These are phyloP conservation scores for Rhingia rostrata DNA, from an alignment of 2,888 invertebrate genomes.

Conservation along the genomic window DNA sequence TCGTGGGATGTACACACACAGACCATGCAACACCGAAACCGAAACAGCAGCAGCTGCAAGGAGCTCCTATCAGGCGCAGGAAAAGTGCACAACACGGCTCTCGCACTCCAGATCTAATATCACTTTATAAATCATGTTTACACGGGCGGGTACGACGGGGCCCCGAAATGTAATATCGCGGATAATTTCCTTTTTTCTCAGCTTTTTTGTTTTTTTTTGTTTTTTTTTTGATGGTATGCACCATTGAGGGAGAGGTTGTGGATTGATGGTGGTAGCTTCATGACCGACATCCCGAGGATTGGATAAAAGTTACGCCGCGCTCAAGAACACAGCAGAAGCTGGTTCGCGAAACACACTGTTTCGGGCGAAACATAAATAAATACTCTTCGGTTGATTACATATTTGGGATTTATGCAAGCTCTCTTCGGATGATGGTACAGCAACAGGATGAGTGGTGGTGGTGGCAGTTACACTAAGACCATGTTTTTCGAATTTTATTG, in stretches of 20 bases:
- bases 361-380: conserved; percentile 60
- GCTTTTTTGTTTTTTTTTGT: conserved; percentile 15
- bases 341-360: conserved; percentile 56
- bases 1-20: conserved; percentile 52
- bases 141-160: conserved; percentile 42
- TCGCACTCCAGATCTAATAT: conserved; percentile 73
- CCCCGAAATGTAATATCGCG: conserved; percentile 71
- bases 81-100: conserved; percentile 61
- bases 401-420: conserved; percentile 57
- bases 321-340: conserved; percentile 27
- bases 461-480: conserved; percentile 4
- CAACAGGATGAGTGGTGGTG: neutral
- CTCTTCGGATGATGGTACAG: conserved; percentile 22
- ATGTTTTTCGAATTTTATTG: conserved; percentile 45
- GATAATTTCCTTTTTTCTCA: conserved; percentile 59
- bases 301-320: conserved; percentile 53
- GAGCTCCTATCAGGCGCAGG: conserved; percentile 17
- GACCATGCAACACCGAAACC: conserved; percentile 50
- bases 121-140: conserved; percentile 75
- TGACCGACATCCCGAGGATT: conserved; percentile 58
- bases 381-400: conserved; percentile 67
- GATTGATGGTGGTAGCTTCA: conserved; percentile 68
- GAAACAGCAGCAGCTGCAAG: conserved; percentile 58
- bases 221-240: neutral
- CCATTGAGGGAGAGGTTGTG: neutral